Evolutionary conservation across 2,888 invertebrate genomes (phyloP).

Genomic region (Brassicogethes aeneus): DNA sequence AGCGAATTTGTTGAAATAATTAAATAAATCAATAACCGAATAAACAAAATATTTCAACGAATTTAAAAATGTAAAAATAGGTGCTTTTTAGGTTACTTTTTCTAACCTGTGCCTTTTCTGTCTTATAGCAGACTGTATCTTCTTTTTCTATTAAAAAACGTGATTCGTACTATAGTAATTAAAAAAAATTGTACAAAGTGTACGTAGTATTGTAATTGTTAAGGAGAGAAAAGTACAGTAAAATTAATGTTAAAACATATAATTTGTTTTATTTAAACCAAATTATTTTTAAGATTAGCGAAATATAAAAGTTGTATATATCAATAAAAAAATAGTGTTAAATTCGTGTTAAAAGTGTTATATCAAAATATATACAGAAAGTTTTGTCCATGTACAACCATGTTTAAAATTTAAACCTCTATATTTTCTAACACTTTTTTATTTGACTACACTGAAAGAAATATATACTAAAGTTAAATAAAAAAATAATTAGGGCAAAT

Average conservation of each 20-base stretch:
- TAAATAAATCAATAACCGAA: not conserved
- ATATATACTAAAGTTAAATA: no score
- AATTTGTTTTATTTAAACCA: not conserved
- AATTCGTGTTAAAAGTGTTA: no score
- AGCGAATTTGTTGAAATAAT: not conserved
- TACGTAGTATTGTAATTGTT: constrained; percentile 10
- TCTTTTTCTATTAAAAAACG: constrained; percentile 27
- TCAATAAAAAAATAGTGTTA: no score
- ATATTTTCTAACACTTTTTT: no score
- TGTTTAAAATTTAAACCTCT: no score
- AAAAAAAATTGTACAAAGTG: constrained; percentile 18
- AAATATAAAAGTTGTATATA: no score
- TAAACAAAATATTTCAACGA: constrained; percentile 11
- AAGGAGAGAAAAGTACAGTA: not conserved
- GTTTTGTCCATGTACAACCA: no score
- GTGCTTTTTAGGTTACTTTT: constrained; percentile 24
- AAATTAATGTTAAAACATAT: not conserved
- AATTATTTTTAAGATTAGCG: no score
- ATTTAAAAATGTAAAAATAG: constrained; percentile 17
- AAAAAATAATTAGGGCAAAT: no score
- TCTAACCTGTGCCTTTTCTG: constrained; percentile 41
- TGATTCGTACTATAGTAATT: constrained; percentile 17
- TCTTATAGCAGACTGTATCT: constrained; percentile 32
- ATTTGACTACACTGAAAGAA: no score
- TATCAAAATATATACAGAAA: no score